Evolutionary conservation across 30 jellyfish, hydroid and myxozoan genomes (phyloP).

Genomic region (Nemopilema nomurai): DNA sequence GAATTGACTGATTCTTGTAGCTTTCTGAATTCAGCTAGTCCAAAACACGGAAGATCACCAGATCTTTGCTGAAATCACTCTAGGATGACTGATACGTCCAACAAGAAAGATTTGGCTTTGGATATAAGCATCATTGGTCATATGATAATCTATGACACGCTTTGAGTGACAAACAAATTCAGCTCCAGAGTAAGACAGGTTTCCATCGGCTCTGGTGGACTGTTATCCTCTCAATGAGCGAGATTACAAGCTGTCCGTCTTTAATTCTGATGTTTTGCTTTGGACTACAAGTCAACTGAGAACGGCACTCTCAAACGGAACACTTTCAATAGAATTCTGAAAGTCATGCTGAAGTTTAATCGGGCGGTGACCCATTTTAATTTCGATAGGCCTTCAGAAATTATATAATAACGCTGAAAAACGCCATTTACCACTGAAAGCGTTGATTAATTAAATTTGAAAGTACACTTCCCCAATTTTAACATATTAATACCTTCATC

Average conservation of each 20-base stretch:
- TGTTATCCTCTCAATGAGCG: neutral
- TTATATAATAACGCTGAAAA: neutral
- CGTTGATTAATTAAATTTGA: too few relatives aligned
- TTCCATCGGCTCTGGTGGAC: neutral
- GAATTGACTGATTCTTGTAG: too few relatives aligned
- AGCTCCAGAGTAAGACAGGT: neutral
- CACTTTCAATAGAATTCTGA: neutral
- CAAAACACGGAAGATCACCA: too few relatives aligned
- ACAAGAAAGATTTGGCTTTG: too few relatives aligned
- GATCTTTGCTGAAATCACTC: too few relatives aligned
- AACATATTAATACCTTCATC: too few relatives aligned
- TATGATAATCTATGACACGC: neutral
- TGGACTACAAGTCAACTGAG: too few relatives aligned
- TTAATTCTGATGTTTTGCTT: neutral
- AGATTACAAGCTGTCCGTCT: neutral
- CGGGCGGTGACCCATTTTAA: neutral
- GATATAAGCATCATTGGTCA: too few relatives aligned
- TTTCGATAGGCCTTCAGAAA: neutral
- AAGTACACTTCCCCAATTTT: too few relatives aligned
- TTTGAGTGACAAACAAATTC: neutral
- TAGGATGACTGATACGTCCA: too few relatives aligned
- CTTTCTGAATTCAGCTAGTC: too few relatives aligned
- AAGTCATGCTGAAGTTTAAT: neutral
- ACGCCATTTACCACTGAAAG: neutral
- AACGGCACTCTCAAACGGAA: neutral